phyloP scores from a whole-genome alignment of 2,113 vertebrate genomes.

The Hippocampus guttulatus region DNA sequence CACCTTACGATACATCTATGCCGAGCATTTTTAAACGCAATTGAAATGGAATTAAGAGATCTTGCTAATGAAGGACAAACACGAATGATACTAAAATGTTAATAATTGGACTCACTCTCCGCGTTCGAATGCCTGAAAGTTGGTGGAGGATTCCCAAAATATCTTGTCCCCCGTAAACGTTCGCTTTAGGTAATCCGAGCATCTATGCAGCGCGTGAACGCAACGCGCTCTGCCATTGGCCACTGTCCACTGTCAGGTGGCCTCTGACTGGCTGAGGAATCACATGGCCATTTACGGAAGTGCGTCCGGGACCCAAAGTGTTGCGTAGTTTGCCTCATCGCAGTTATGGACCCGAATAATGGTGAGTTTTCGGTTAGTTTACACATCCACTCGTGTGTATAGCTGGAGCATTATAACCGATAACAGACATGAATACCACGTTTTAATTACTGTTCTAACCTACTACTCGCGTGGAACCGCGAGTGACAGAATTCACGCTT shows the following conservation, averaged over 20 bases:
- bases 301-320: background rate
- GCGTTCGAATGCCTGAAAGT: no score
- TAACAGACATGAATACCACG: background rate
- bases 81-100: no score
- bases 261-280: conserved; percentile 27
- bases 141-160: no score
- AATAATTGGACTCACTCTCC: no score
- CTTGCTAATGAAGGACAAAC: no score
- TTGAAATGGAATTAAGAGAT: no score
- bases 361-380: conserved; percentile 31
- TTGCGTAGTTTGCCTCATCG: background rate
- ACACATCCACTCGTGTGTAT: background rate
- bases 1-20: background rate
- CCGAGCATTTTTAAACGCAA: no score
- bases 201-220: background rate
- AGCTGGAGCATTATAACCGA: background rate
- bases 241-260: background rate
- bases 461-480: no score
- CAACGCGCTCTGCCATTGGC: conserved; percentile 31
- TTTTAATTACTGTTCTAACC: no score
- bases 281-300: conserved; percentile 33
- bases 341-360: conserved; percentile 55
- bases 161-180: no score
- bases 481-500: no score
- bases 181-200: background rate